These are phyloP conservation scores for Dromiciops gliroides DNA, from an alignment of 2,113 vertebrate species.

Conservation along the genomic window DNA sequence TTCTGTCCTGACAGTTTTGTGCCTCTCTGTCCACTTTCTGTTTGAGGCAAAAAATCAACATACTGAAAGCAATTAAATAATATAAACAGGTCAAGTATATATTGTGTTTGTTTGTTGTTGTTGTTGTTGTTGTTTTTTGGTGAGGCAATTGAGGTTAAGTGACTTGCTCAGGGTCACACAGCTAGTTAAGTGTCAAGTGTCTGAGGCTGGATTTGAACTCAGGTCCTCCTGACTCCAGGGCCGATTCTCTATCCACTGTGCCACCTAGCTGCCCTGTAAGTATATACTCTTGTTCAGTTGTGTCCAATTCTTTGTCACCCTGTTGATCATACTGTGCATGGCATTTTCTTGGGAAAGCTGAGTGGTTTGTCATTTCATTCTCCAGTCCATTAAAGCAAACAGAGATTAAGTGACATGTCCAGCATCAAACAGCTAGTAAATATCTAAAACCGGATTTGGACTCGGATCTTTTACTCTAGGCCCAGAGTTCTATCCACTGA, in stretches of 20 bases:
- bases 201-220: too few relatives aligned
- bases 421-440: background rate
- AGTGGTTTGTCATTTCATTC: background rate
- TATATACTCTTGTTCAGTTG: background rate
- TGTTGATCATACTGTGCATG: background rate
- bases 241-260: too few relatives aligned
- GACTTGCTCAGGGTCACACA: too few relatives aligned
- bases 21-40: background rate
- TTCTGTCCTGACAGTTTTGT: background rate
- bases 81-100: background rate
- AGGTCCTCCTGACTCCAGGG: too few relatives aligned
- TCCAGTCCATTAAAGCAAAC: background rate
- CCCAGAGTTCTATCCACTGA: background rate
- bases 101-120: too few relatives aligned
- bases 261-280: too few relatives aligned
- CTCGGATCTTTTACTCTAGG: background rate
- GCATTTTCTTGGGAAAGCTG: background rate
- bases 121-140: too few relatives aligned
- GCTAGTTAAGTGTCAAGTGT: too few relatives aligned
- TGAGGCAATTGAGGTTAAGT: too few relatives aligned
- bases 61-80: background rate
- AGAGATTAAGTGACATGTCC: background rate
- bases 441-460: background rate
- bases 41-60: background rate
- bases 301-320: background rate